phyloP scores from a whole-genome alignment of 1,140 invertebrate species.

The Phymorhynchus buccinoides region DNA sequence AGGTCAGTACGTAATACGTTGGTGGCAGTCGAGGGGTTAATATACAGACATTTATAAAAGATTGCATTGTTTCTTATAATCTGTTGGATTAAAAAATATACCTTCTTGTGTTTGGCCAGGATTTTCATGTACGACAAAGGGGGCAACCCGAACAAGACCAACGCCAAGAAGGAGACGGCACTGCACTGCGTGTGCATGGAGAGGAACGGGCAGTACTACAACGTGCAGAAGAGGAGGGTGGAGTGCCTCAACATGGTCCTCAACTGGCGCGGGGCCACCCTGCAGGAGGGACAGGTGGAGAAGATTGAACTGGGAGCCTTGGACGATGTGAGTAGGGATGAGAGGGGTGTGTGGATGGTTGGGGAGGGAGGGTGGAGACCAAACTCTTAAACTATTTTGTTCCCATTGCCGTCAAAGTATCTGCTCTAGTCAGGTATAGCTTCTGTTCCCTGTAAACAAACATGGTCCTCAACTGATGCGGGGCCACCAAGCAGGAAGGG shows the following conservation, averaged over 20 bases:
- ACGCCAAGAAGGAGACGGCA: slow-evolving; percentile 79
- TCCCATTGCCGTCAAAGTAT: no score
- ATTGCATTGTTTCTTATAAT: no score
- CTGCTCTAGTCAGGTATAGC: no score
- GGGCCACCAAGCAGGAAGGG: slow-evolving; percentile 75
- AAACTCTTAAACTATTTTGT: no score
- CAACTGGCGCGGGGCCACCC: slow-evolving; percentile 78
- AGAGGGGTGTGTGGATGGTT: no score
- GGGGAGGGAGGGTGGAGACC: slow-evolving; percentile 73
- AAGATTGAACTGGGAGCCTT: slow-evolving; percentile 78
- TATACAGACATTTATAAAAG: no score
- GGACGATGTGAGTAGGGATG: slow-evolving; percentile 76
- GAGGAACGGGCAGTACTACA: slow-evolving; percentile 65
- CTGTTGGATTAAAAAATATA: no score
- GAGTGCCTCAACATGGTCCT: slow-evolving; percentile 79
- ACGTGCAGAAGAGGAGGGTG: slow-evolving; percentile 77
- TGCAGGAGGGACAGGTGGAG: slow-evolving; percentile 77
- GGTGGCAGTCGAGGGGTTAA: no score
- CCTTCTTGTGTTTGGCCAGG: no score
- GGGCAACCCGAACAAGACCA: slow-evolving; percentile 83
- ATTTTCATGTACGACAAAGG: slow-evolving; percentile 80
- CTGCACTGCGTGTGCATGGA: slow-evolving; percentile 80
- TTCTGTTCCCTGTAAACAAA: no score
- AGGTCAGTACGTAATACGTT: no score
- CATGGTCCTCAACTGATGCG: slow-evolving; percentile 80